These are phyloP conservation scores for Trisateles emortualis DNA, from an alignment of 2,888 invertebrate species.

Conservation along the genomic window DNA sequence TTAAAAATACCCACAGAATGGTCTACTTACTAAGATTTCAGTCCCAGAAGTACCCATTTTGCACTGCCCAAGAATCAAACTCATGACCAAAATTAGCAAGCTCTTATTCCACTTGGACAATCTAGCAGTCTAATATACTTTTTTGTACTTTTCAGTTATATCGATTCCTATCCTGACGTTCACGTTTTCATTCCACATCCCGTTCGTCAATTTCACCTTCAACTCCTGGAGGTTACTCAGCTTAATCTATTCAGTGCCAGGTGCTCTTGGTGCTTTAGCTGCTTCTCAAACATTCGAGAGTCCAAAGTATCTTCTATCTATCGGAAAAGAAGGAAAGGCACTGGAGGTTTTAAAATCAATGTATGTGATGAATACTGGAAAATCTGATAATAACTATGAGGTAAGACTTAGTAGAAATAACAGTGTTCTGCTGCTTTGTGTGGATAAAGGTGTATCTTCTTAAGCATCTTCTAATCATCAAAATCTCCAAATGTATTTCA, in stretches of 20 bases:
- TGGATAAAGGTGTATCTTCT: too few relatives aligned
- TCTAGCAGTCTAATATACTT: neutral
- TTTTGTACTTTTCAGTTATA: conserved; percentile 75
- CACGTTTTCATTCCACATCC: conserved; percentile 72
- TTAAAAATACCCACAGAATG: too few relatives aligned
- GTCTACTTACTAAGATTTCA: too few relatives aligned
- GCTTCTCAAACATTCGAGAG: conserved; percentile 89
- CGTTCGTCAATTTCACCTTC: conserved; percentile 80
- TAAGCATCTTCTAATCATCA: too few relatives aligned
- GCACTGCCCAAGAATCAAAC: too few relatives aligned
- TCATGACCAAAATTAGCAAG: too few relatives aligned
- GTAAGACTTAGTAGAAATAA: conserved; percentile 55
- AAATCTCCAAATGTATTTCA: too few relatives aligned
- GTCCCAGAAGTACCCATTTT: neutral
- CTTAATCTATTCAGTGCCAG: conserved; percentile 88
- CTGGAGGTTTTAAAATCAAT: conserved; percentile 71
- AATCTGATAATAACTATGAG: conserved; percentile 56
- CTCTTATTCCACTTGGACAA: too few relatives aligned
- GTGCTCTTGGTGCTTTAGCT: conserved; percentile 86
- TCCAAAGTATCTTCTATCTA: conserved; percentile 90
- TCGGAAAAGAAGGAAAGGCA: conserved; percentile 86
- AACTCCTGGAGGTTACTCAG: conserved; percentile 92
- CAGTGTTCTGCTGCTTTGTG: too few relatives aligned
- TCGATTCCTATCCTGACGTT: conserved; percentile 89
- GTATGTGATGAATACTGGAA: conserved; percentile 65